Base-by-base conservation (phyloP, 1,140 invertebrate genomes). In the Acromyrmex echinatior region DNA sequence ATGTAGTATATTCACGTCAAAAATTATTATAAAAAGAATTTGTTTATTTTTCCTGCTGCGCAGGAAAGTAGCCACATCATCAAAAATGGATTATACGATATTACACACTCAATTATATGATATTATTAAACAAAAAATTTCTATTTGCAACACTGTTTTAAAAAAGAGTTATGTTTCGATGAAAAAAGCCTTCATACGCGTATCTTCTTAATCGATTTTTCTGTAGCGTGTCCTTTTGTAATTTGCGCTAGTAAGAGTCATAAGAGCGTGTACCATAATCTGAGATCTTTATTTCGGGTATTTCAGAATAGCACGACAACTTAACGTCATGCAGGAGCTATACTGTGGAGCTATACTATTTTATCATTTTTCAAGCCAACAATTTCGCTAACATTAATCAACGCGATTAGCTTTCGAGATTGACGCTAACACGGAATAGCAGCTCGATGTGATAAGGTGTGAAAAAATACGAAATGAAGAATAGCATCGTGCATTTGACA, bases 371-470 rank as follows among this genome's bases (percentile, higher is more conserved):
- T 85, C 77, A 78, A 85, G 16, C 63, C 28, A 14, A 73, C 25
- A 76, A 88, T 78, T 80, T 77, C 18, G 35, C 56, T 35, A 49
- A 39, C 76, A 88, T 88, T 88, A 70, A 71, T 87, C 86, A 81
- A 51, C 39, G n/a, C 35, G 87, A 88, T 88, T 88, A 74, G 53
- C 35, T 16, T 21, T 9, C 39, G 39, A 51, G 35, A 81, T 73
- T 25, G 25, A 73, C 51, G 51, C 21, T 39, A 45, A n/a, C 16
- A 73, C 3, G 79, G 31, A 65, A 58, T 45, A 35, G 28, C 63
- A 35, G 63, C 25, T 79, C 45, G 49, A 45, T 49, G 21, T 58
- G 35, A 16, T 21, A 39, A 81, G 35, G 65, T 81, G 65, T 39
- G 65, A 81, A 81, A 35, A 56, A 81, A 73, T 60, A 45, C 16